Conservation (phyloP, 2,888 invertebrate species). For the Luperina nickerlii region DNA sequence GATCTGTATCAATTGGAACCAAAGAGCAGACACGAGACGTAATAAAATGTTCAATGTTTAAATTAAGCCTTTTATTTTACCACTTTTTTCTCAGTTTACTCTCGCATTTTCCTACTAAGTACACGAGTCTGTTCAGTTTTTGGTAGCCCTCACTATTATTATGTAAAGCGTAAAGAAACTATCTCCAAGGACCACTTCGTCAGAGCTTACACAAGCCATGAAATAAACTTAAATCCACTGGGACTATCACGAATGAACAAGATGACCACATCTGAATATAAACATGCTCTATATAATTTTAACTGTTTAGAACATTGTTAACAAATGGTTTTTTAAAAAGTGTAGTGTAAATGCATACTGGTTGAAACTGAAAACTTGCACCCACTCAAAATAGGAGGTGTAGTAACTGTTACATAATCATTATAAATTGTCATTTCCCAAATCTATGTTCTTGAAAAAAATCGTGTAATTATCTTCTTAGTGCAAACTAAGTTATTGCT, state of each 20-base stretch:
- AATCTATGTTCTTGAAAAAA: no score
- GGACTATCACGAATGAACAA: slow-evolving; percentile 2
- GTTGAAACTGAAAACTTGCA: no score
- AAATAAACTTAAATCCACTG: slow-evolving; percentile 31
- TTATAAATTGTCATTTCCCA: no score
- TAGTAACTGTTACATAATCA: no score
- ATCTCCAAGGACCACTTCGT: slow-evolving; percentile 43
- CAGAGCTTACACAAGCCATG: slow-evolving; percentile 29
- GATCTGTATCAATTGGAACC: slow-evolving; percentile 26
- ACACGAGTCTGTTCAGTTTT: not conserved
- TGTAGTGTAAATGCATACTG: not conserved
- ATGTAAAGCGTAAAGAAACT: slow-evolving; percentile 7
- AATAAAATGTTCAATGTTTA: slow-evolving; percentile 47
- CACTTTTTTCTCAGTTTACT: not conserved
- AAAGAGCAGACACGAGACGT: slow-evolving; percentile 24
- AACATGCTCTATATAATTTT: slow-evolving; percentile 4
- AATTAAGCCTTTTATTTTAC: slow-evolving; percentile 28
- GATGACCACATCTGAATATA: slow-evolving; percentile 5
- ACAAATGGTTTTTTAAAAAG: not conserved
- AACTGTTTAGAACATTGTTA: not conserved
- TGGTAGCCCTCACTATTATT: slow-evolving; percentile 13
- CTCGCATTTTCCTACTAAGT: not conserved
- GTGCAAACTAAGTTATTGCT: no score
- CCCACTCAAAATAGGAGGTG: no score
- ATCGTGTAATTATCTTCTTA: no score